Evolutionary conservation across 2,797 vertebrate genomes (phyloP), one percentile per base, ranked within the genome.

Genomic region (Nothura maculosa): DNA sequence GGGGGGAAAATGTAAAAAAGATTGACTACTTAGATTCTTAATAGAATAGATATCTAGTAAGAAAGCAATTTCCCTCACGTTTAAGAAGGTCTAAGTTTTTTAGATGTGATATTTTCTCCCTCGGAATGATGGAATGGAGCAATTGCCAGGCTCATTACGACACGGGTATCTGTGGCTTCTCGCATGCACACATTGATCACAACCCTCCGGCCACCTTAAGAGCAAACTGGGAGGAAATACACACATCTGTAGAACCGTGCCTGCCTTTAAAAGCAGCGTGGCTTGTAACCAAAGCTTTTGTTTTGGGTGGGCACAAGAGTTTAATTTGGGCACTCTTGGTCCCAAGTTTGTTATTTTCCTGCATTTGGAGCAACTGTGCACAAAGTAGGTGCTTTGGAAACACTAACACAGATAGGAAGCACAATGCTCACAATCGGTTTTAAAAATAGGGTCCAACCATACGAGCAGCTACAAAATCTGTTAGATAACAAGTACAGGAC

Each of bases 1-100:
- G 79, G 70, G 61, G 52, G 24, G 7, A 9, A 32, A 73, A 55
- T 40, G 42, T 45, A 80, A 76, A 82, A 64, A 62, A 70, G 76
- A 89, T 62, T 36, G 69, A 89, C 87, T 89, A 76, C 69, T 96
- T 93, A 88, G 77, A 91, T 93, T 93, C 79, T 94, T 89, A 91
- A 92, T 52, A 62, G 34, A 96, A 94, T 30, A 83, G 85, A 69
- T 77, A 94, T 76, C 83, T 78, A 94, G 94, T 47, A 93, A 96
- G 85, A 94, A 96, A 97, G 94, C 63, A 82, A 76, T 87, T 93
- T 90, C 86, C 68, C 75, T 89, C 40, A 9, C 34, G 22, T 84
- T 93, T 85, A 80, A 75, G 89, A 89, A 82, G 30, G 43, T 88
- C 75, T 42, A 81, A 61, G 52, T 90, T 92, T 94, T 93, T 68